Conservation (phyloP, 2,888 invertebrate species). For the Phlogophora meticulosa region DNA sequence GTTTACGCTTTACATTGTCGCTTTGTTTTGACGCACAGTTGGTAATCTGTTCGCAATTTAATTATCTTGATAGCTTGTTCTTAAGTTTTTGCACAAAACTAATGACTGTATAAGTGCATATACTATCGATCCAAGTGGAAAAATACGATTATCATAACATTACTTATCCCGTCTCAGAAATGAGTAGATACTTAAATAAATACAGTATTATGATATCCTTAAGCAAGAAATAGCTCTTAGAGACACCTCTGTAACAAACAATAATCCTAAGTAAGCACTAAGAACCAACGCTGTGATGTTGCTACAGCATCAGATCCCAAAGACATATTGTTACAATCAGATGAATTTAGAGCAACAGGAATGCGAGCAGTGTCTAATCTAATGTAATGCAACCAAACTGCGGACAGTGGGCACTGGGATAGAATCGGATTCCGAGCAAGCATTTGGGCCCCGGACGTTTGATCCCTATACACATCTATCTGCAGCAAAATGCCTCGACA, state of each 20-base stretch:
- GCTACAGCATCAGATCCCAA: slow-evolving; percentile 32
- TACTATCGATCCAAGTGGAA: too few relatives aligned
- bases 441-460: slow-evolving; percentile 77
- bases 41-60: neutral
- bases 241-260: neutral
- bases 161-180: neutral
- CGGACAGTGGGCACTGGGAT: slow-evolving; percentile 78
- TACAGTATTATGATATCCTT: neutral
- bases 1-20: slow-evolving; percentile 29
- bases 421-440: slow-evolving; percentile 86
- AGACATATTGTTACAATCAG: slow-evolving; percentile 61
- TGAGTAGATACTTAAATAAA: neutral
- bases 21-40: neutral
- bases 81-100: too few relatives aligned
- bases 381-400: slow-evolving; percentile 86
- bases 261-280: slow-evolving; percentile 11
- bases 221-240: neutral
- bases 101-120: too few relatives aligned
- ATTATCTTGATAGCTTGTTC: neutral
- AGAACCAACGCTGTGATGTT: slow-evolving; percentile 5
- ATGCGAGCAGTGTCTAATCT: slow-evolving; percentile 85
- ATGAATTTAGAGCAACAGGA: slow-evolving; percentile 73
- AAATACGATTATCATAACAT: too few relatives aligned
- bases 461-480: slow-evolving; percentile 66
- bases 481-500: slow-evolving; percentile 52